These are phyloP conservation scores for Digitonthophagus gazella DNA, from an alignment of 2,888 invertebrate genomes.

Conservation along the genomic window DNA sequence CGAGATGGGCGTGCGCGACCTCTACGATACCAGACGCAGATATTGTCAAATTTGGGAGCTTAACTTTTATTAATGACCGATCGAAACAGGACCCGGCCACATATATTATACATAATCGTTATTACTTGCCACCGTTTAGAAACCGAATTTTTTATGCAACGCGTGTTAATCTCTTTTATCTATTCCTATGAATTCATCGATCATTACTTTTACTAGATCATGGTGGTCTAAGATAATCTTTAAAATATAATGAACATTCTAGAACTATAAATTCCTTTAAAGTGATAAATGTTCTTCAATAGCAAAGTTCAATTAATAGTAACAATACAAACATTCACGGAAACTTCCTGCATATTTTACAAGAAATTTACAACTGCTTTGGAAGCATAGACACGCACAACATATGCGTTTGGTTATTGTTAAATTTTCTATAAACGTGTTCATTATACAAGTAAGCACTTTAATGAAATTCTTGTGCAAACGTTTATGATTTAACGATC, in stretches of 20 bases:
- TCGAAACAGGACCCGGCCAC: constrained; percentile 13
- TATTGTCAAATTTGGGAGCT: constrained; percentile 17
- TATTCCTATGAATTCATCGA: neutral
- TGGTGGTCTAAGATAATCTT: constrained; percentile 6
- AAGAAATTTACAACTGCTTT: neutral
- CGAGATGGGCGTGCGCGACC: constrained; percentile 3
- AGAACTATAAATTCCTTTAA: too few species aligned
- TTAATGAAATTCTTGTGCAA: neutral
- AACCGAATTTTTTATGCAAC: neutral
- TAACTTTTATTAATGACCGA: constrained; percentile 17
- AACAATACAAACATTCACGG: neutral
- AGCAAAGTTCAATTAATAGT: neutral
- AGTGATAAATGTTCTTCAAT: too few species aligned
- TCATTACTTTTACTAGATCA: neutral
- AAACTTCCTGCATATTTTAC: neutral
- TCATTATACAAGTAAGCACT: neutral
- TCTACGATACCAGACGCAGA: constrained; percentile 5
- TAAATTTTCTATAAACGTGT: neutral
- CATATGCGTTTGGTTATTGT: neutral
- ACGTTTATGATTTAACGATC: neutral
- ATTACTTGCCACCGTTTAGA: constrained; percentile 16
- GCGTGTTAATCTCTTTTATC: neutral
- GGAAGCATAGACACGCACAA: neutral
- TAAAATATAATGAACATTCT: too few species aligned
- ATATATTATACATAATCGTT: constrained; percentile 14